Evolutionary conservation across 2,113 vertebrate genomes (phyloP).

Genomic region (Microtus oregoni): DNA sequence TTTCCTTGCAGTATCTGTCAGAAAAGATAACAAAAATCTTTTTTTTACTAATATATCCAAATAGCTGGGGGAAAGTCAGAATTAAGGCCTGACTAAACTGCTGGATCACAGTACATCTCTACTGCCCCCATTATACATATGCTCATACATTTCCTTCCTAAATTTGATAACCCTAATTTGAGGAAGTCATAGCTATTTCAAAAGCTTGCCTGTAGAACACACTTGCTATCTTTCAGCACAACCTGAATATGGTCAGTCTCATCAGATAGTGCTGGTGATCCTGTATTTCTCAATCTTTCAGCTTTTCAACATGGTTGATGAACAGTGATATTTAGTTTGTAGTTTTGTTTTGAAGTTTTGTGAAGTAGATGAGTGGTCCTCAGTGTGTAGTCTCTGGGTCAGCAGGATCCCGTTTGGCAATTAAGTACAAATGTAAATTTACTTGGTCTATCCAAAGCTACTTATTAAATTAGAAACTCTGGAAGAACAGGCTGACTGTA

Average conservation of each 20-base stretch:
- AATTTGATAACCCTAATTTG: neutral
- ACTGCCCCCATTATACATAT: neutral
- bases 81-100: neutral
- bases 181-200: neutral
- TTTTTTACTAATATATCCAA: conserved; percentile 31
- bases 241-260: too few species aligned
- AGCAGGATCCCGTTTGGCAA: neutral
- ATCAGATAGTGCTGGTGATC: neutral
- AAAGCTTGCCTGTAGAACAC: neutral
- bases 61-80: conserved; percentile 4
- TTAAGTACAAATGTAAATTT: conserved; percentile 15
- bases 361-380: neutral
- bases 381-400: neutral
- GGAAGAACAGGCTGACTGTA: neutral
- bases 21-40: neutral
- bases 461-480: neutral
- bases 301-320: neutral
- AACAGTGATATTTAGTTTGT: neutral
- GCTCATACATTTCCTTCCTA: conserved; percentile 2
- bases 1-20: conserved; percentile 49
- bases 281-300: neutral
- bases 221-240: neutral
- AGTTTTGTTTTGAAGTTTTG: neutral
- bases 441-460: neutral
- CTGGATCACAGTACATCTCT: neutral